Conservation (phyloP, 2,797 vertebrate species). For the Vireo griseus region DNA sequence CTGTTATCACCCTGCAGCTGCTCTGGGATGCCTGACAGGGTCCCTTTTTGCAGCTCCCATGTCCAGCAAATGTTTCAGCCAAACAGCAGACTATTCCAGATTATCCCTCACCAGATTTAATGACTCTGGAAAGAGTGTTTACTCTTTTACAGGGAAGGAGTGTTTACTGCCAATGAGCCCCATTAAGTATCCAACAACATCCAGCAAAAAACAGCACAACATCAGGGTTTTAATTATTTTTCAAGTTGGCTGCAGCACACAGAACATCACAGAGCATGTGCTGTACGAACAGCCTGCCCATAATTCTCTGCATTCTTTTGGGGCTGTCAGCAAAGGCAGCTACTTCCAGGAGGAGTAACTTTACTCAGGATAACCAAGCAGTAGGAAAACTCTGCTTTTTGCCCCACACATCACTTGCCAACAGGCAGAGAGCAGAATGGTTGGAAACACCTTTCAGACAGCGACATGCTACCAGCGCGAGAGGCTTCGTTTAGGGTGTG, state of each 20-base stretch:
- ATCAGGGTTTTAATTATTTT: not conserved
- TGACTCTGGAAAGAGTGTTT: not conserved
- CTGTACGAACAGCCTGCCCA: accelerated
- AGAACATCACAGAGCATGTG: not conserved
- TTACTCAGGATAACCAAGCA: not conserved
- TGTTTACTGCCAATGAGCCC: not conserved
- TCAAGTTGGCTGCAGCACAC: not conserved
- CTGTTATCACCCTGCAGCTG: not conserved
- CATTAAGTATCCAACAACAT: not conserved
- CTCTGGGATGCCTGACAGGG: not conserved
- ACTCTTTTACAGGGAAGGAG: not conserved
- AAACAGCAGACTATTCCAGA: not conserved
- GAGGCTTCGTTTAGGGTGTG: not conserved
- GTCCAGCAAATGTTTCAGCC: not conserved
- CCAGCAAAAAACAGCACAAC: not conserved
- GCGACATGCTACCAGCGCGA: accelerated
- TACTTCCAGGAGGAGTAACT: not conserved
- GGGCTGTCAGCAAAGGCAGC: not conserved
- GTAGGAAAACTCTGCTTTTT: not conserved
- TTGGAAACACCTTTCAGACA: not conserved
- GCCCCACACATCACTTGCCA: not conserved
- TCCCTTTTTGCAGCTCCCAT: not conserved
- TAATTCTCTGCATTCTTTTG: not conserved
- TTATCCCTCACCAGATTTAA: not conserved
- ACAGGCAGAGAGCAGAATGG: not conserved